Conservation (phyloP, 1,140 invertebrate species). For the Grapholita molesta region DNA sequence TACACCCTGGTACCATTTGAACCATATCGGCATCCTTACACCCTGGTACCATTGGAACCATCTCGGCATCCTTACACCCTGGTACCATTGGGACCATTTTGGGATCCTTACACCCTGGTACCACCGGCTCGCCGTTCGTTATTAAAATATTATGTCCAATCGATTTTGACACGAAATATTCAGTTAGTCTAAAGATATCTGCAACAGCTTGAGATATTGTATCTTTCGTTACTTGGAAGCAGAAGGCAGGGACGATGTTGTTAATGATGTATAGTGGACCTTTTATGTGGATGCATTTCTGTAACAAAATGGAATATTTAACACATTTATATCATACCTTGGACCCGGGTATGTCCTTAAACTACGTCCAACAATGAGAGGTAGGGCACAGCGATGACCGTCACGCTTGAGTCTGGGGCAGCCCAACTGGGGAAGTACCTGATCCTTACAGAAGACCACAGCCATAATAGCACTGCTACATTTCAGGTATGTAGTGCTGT, state of each 20-base stretch:
- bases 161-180: conserved; percentile 77
- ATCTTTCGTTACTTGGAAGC: conserved; percentile 76
- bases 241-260: conserved; percentile 82
- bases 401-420: too few species aligned
- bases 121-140: conserved; percentile 74
- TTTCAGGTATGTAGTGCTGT: too few species aligned
- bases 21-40: neutral
- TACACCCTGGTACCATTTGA: neutral
- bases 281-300: conserved; percentile 75
- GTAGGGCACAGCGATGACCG: too few species aligned
- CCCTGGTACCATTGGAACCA: too few species aligned
- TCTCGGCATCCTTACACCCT: too few species aligned
- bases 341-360: too few species aligned
- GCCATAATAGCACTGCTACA: too few species aligned
- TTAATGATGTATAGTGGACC: conserved; percentile 76
- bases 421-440: too few species aligned
- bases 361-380: too few species aligned
- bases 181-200: conserved; percentile 73
- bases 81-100: too few species aligned
- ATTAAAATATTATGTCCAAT: conserved; percentile 85
- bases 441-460: too few species aligned
- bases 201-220: conserved; percentile 50
- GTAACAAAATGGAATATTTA: conserved; percentile 43
- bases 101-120: neutral
- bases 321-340: too few species aligned